phyloP scores from a whole-genome alignment of 1,140 invertebrate genomes.

The Varroa destructor region DNA sequence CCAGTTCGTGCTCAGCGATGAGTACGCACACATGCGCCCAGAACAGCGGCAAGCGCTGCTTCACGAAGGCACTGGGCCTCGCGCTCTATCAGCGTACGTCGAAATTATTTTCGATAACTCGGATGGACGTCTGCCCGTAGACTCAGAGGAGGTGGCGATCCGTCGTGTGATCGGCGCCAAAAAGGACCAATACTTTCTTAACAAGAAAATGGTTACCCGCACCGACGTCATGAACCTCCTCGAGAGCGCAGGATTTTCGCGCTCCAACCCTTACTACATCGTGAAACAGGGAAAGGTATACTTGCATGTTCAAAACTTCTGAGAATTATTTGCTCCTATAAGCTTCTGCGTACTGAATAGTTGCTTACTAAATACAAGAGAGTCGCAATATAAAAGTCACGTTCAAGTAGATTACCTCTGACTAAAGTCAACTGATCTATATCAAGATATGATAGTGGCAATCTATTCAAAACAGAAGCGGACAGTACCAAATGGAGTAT shows the following conservation, averaged over 20 bases:
- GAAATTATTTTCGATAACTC: constrained; percentile 99
- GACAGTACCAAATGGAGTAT: no score
- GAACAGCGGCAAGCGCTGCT: constrained; percentile 87
- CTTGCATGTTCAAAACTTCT: no score
- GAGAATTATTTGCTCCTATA: no score
- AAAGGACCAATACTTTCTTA: constrained; percentile 98
- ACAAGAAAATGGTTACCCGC: constrained; percentile 93
- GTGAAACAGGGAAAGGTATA: constrained; percentile 95
- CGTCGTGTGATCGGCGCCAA: constrained; percentile 93
- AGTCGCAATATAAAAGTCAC: no score
- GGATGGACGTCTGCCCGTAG: constrained; percentile 90
- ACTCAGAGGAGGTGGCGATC: constrained; percentile 90
- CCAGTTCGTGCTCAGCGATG: constrained; percentile 99
- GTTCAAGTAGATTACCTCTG: no score
- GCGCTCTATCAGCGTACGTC: constrained; percentile 91
- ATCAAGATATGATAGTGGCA: no score
- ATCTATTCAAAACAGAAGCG: no score
- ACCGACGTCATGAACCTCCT: constrained; percentile 95
- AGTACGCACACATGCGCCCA: constrained; percentile 88
- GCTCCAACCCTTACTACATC: constrained; percentile 99
- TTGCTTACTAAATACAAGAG: no score
- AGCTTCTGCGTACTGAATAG: no score
- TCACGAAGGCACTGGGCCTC: constrained; percentile 92
- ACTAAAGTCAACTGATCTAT: no score
- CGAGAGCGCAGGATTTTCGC: constrained; percentile 95